Evolutionary conservation across 2,797 vertebrate genomes (phyloP).

Genomic region (Cichlasoma orientale): DNA sequence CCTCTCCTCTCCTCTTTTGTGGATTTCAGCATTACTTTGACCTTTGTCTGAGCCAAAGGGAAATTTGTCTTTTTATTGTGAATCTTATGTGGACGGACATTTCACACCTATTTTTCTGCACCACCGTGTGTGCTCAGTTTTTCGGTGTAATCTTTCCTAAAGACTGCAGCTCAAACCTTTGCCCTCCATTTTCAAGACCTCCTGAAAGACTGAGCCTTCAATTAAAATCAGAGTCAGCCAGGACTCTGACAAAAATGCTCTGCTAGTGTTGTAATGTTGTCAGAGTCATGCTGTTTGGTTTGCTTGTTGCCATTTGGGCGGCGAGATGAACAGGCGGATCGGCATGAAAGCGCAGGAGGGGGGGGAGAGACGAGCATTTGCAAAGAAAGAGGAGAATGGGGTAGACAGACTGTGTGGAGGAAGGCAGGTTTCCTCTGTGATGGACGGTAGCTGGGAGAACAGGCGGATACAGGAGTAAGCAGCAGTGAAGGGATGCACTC

Average conservation of each 20-base stretch:
- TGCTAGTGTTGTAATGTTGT: slow-evolving; percentile 18
- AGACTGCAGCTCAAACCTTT: neutral
- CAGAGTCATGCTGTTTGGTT: slow-evolving; percentile 42
- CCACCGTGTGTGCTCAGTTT: neutral
- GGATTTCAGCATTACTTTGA: slow-evolving; percentile 41
- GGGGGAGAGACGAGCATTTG: slow-evolving; percentile 4
- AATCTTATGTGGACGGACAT: slow-evolving; percentile 2
- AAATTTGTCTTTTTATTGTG: slow-evolving; percentile 10
- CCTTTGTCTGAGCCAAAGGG: neutral
- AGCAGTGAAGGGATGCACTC: neutral
- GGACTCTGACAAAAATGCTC: slow-evolving; percentile 36
- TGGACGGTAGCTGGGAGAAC: slow-evolving; percentile 35
- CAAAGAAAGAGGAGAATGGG: slow-evolving; percentile 19
- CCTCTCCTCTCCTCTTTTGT: slow-evolving; percentile 37
- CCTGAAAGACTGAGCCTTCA: slow-evolving; percentile 3
- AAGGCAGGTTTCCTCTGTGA: slow-evolving; percentile 49
- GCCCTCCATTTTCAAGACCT: slow-evolving; percentile 2
- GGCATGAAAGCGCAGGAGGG: slow-evolving; percentile 40
- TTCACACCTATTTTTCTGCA: neutral
- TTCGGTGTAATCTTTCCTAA: neutral
- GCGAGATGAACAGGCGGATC: slow-evolving; percentile 63
- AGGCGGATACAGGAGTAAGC: slow-evolving; percentile 21
- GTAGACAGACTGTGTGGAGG: slow-evolving; percentile 66
- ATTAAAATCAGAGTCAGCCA: slow-evolving; percentile 21
- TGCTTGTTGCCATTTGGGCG: slow-evolving; percentile 58